A percentile compares a stretch with the other conserved stretches of the same genome.
phyloP scores from a whole-genome alignment of 2,888 invertebrate species.

The Didymodactylos carnosus region DNA sequence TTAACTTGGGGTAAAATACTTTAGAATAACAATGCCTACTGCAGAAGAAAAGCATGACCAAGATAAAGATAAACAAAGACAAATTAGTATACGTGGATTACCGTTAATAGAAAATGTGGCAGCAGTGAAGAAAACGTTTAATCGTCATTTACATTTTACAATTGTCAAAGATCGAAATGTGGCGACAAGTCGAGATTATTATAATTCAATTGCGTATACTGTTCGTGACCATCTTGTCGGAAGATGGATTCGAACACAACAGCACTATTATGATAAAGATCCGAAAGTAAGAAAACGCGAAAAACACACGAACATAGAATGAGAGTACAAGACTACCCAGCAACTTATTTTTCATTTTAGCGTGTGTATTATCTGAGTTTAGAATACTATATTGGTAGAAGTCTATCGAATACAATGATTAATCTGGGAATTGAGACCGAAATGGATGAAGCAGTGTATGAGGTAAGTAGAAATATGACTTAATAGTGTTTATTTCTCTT shows the following conservation, averaged over 20 bases:
- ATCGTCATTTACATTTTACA: slow-evolving; percentile 93
- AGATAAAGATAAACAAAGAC: slow-evolving; percentile 42
- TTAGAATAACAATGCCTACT: too few relatives aligned
- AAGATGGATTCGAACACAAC: slow-evolving; percentile 96
- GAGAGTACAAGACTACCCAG: too few relatives aligned
- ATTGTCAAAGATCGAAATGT: slow-evolving; percentile 98
- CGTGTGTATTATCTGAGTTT: slow-evolving; percentile 92
- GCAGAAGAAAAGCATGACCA: too few relatives aligned
- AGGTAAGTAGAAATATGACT: neutral
- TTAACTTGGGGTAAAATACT: too few relatives aligned
- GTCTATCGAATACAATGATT: slow-evolving; percentile 94
- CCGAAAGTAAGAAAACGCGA: too few relatives aligned
- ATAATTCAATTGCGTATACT: slow-evolving; percentile 85
- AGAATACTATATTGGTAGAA: slow-evolving; percentile 98
- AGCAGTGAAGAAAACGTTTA: slow-evolving; percentile 92
- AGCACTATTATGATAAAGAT: slow-evolving; percentile 93
- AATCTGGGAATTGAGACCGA: slow-evolving; percentile 90
- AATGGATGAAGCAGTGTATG: slow-evolving; percentile 89
- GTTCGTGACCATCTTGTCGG: slow-evolving; percentile 93
- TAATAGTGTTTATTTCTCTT: neutral
- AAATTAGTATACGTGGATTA: slow-evolving; percentile 90
- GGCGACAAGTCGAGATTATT: slow-evolving; percentile 90
- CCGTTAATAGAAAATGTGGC: slow-evolving; percentile 86
- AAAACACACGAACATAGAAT: too few relatives aligned
- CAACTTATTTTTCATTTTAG: too few relatives aligned